These are phyloP conservation scores for Zygogramma bicolorata DNA, from an alignment of 2,888 invertebrate species.

Conservation along the genomic window DNA sequence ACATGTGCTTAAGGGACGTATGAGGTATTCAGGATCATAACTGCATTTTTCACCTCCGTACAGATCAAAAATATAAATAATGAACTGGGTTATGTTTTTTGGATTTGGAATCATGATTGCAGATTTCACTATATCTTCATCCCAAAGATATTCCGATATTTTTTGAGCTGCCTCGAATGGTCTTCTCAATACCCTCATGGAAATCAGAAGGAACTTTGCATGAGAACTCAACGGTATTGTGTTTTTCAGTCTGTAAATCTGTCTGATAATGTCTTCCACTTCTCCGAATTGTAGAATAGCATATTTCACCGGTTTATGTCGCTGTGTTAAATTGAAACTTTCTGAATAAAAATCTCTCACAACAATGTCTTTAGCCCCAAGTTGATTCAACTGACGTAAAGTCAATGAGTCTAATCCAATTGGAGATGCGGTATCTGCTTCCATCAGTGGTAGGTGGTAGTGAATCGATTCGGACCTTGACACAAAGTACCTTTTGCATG, in stretches of 20 bases:
- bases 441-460: conserved; percentile 19
- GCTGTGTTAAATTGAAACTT: background rate
- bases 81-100: conserved; percentile 23
- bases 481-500: conserved; percentile 20
- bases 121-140: conserved; percentile 22
- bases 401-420: background rate
- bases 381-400: conserved; percentile 5
- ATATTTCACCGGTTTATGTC: conserved; percentile 7
- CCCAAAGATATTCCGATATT: conserved; percentile 20
- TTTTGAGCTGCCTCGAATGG: background rate
- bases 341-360: conserved; percentile 11
- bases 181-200: background rate
- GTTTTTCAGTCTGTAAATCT: conserved; percentile 11
- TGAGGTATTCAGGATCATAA: background rate
- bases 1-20: conserved; percentile 19
- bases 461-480: conserved; percentile 15
- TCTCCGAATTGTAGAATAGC: conserved; percentile 32
- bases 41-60: conserved; percentile 17
- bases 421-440: background rate
- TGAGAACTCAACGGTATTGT: conserved; percentile 2
- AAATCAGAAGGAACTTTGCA: conserved; percentile 25
- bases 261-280: conserved; percentile 14
- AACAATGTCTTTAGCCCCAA: background rate
- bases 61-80: conserved; percentile 31
- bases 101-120: conserved; percentile 27